Percentiles rank a stretch among this genome's conserved stretches.
Evolutionary conservation across 2,888 invertebrate species (phyloP).

Genomic region (Lagria hirta): DNA sequence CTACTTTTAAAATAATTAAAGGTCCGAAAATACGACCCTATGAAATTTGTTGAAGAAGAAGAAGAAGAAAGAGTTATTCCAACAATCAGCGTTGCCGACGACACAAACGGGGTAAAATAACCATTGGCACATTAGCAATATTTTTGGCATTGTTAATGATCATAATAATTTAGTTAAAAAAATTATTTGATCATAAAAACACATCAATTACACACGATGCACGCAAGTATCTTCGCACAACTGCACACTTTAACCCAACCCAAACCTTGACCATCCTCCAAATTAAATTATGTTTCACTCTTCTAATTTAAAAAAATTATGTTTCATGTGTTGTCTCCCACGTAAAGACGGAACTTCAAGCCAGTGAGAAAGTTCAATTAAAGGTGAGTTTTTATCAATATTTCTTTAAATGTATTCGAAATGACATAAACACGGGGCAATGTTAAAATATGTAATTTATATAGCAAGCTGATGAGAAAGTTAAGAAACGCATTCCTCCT

Average conservation of each 20-base stretch:
- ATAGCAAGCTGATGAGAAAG: slow-evolving; percentile 24
- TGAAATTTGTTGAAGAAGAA: slow-evolving; percentile 37
- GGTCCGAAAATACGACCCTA: slow-evolving; percentile 36
- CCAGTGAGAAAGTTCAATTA: slow-evolving; percentile 30
- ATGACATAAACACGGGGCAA: slow-evolving; percentile 6
- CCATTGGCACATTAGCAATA: slow-evolving; percentile 3
- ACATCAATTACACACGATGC: slow-evolving; percentile 14
- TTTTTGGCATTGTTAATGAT: slow-evolving; percentile 15
- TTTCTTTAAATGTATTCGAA: slow-evolving; percentile 3
- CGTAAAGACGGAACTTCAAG: slow-evolving; percentile 40
- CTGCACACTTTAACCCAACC: slow-evolving; percentile 12
- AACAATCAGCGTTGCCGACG: slow-evolving; percentile 18
- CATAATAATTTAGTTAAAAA: slow-evolving; percentile 15
- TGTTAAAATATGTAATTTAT: slow-evolving; percentile 25
- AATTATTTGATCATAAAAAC: slow-evolving; percentile 11
- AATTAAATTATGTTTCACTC: slow-evolving; percentile 16
- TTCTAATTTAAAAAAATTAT: slow-evolving; percentile 18
- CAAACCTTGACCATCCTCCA: slow-evolving; percentile 7
- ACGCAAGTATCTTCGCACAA: slow-evolving; percentile 17
- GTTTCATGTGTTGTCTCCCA: slow-evolving; percentile 23
- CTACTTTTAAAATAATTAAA: slow-evolving; percentile 18
- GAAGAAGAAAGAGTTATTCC: slow-evolving; percentile 21
- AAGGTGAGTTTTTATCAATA: slow-evolving; percentile 37
- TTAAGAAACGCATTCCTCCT: slow-evolving; percentile 54
- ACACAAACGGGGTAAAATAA: slow-evolving; percentile 12